Conservation (phyloP, 2,888 invertebrate species). For the Odontothrips loti region DNA sequence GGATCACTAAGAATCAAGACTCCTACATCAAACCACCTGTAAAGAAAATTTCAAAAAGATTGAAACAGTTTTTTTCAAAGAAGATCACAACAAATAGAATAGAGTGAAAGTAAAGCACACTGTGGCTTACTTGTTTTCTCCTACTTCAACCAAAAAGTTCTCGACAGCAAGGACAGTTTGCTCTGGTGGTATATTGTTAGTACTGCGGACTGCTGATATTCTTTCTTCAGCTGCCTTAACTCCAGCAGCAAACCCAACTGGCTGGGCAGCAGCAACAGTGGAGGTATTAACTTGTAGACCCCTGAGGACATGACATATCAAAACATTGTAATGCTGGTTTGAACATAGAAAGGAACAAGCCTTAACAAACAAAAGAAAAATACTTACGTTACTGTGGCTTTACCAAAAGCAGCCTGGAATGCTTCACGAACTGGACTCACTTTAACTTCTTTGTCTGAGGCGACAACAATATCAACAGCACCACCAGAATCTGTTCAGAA, state of each 20-base stretch:
- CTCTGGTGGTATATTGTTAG: constrained; percentile 56
- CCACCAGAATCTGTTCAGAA: constrained; percentile 68
- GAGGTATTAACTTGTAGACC: not conserved
- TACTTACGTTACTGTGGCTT: constrained; percentile 69
- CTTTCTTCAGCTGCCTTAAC: constrained; percentile 70
- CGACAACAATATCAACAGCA: constrained; percentile 67
- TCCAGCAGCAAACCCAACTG: constrained; percentile 73
- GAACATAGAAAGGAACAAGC: not conserved
- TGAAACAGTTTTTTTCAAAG: constrained; percentile 16
- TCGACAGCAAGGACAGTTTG: constrained; percentile 70
- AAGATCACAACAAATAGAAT: not conserved
- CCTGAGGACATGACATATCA: not conserved
- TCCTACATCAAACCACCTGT: constrained; percentile 72
- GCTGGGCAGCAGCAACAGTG: constrained; percentile 60
- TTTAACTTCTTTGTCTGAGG: constrained; percentile 72
- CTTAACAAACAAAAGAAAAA: not conserved
- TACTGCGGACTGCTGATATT: constrained; percentile 58
- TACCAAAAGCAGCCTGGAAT: constrained; percentile 73
- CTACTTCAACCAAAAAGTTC: constrained; percentile 68
- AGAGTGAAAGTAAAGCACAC: not conserved
- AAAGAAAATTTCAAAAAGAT: constrained; percentile 35
- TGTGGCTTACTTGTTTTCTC: constrained; percentile 53
- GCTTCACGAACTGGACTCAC: constrained; percentile 72
- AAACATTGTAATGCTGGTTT: not conserved
- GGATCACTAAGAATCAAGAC: constrained; percentile 68